Base-by-base conservation (phyloP, 2,113 vertebrate species). In the Corythornis madagascariensis region DNA sequence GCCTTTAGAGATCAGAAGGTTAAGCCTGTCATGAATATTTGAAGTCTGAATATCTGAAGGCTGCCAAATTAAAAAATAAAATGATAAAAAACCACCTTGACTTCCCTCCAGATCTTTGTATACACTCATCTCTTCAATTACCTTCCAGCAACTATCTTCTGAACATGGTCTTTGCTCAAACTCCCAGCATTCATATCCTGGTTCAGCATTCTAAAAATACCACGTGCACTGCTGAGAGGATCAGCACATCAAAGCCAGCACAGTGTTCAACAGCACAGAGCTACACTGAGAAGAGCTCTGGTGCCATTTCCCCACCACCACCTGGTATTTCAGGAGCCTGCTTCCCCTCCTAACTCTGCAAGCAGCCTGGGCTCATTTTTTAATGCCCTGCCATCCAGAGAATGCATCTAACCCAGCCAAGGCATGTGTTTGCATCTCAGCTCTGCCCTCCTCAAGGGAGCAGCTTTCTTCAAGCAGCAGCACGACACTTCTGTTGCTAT, bases 401-500 rank as follows among this genome's bases (percentile, higher is more conserved):
- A 16, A 64, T 3, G 14, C 4, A 3, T 43, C 83, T 47, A 86
- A 84, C 61, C 83, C 28, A 69, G 92, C 38, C 4, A 4, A 84
- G 71, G 55, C 79, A 11, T 31, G 20, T 21, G 64, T 43, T 3
- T 42, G 60, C 77, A 33, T 33, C 92, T 57, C 87, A 56, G 89
- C 88, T 69, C 8, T 56, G 82, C 45, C 71, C 94, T 91, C 66
- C 95, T 95, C 52, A 4, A 13, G 91, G 83, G 93, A 94, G 16
- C 50, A 21, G 82, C 90, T 92, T 87, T 81, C 91, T 94, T 33
- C 92, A 89, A 93, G 94, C 95, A 50, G 75, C 67, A 88, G 92
- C 88, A 78, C 0, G 3, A 77, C 78, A 47, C 87, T 79, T 61
- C 52, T 91, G 97, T 97, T 97, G 97, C 97, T 96, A 97, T 97